Evolutionary conservation across 2,888 invertebrate species (phyloP).

Genomic region (Platynereis dumerilii): DNA sequence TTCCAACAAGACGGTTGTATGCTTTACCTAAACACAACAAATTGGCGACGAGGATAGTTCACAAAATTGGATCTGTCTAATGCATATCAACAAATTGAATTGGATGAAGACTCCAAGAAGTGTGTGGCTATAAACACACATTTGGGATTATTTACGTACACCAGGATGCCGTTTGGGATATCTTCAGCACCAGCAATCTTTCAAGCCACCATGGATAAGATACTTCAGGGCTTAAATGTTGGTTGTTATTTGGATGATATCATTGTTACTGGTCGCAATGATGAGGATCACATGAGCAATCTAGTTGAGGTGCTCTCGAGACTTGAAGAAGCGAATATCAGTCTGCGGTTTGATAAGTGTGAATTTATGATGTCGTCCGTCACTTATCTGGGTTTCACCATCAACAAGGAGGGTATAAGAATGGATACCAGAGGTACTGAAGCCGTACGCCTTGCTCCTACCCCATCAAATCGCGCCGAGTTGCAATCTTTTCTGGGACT

Average conservation of each 20-base stretch:
- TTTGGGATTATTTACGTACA: constrained; percentile 5
- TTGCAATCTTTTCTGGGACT: constrained; percentile 8
- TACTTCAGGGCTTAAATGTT: constrained; percentile 8
- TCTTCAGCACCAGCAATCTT: constrained; percentile 19
- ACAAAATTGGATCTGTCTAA: constrained; percentile 10
- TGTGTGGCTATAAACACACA: constrained; percentile 10
- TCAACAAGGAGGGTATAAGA: too few species aligned
- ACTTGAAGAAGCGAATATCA: too few species aligned
- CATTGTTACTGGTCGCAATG: neutral
- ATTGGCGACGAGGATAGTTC: neutral
- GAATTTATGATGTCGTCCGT: too few species aligned
- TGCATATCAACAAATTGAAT: constrained; percentile 11
- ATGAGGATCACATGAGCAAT: constrained; percentile 4
- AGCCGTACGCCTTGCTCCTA: too few species aligned
- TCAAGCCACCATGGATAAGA: constrained; percentile 3
- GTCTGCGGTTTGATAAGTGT: too few species aligned
- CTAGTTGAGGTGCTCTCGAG: neutral
- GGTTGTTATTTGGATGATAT: constrained; percentile 8
- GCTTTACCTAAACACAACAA: too few species aligned
- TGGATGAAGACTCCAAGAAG: constrained; percentile 8
- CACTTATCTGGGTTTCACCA: too few species aligned
- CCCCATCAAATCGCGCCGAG: too few species aligned
- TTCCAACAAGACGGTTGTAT: too few species aligned
- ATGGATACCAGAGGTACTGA: too few species aligned
- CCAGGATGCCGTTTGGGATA: constrained; percentile 12